Evolutionary conservation across 1,140 invertebrate species (phyloP).

Genomic region (Calliopsis andreniformis): DNA sequence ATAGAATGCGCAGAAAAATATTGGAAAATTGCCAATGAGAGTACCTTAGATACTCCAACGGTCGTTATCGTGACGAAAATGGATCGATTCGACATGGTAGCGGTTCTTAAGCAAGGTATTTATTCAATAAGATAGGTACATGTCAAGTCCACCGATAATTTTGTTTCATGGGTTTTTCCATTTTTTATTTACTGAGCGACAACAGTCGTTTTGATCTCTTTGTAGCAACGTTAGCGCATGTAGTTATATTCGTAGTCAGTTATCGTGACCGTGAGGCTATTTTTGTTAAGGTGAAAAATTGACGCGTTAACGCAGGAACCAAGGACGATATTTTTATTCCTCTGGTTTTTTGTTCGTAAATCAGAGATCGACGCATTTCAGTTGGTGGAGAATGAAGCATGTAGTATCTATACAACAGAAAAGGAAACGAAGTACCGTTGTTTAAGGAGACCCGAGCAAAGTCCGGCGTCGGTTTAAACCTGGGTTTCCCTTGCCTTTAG

Average conservation of each 20-base stretch:
- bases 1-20: constrained; percentile 18
- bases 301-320: too few species aligned
- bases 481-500: neutral
- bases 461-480: neutral
- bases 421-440: neutral
- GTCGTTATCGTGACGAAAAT: neutral
- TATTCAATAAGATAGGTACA: neutral
- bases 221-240: neutral
- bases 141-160: neutral
- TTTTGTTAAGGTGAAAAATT: constrained; percentile 2
- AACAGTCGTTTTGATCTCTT: neutral
- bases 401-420: too few species aligned
- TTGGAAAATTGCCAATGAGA: constrained; percentile 17
- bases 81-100: neutral
- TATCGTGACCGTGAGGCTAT: constrained; percentile 16
- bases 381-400: too few species aligned
- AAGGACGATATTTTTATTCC: neutral
- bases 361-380: too few species aligned
- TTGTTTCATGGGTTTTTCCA: neutral
- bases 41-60: too few species aligned
- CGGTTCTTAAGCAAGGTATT: neutral
- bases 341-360: neutral
- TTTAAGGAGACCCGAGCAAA: neutral
- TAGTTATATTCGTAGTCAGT: constrained; percentile 1
- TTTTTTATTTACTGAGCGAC: neutral